phyloP scores from a whole-genome alignment of 2,888 invertebrate genomes.

The Linyphia triangularis region DNA sequence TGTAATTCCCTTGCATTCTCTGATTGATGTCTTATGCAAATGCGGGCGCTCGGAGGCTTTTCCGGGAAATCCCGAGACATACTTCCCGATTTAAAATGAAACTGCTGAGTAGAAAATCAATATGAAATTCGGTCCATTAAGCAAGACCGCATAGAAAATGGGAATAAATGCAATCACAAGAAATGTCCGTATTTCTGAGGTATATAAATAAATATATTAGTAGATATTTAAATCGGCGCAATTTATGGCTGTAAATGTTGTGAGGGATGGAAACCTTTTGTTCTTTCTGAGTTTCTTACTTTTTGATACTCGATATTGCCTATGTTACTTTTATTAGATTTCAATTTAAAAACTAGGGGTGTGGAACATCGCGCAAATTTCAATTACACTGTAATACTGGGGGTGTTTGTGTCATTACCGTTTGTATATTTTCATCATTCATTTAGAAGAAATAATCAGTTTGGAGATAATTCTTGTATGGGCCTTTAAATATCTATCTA shows the following conservation, averaged over 20 bases:
- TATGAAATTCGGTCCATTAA: slow-evolving; percentile 48
- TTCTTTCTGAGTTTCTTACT: too few species aligned
- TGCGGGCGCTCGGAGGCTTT: neutral
- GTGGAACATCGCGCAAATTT: too few species aligned
- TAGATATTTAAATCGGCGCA: neutral
- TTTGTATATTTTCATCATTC: too few species aligned
- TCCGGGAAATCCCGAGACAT: neutral
- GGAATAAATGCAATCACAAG: neutral
- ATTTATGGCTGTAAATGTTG: neutral
- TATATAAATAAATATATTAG: neutral
- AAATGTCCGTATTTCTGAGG: neutral
- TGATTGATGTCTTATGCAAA: neutral
- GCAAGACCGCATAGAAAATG: neutral
- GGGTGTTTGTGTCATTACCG: too few species aligned
- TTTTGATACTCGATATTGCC: too few species aligned
- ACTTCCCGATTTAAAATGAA: neutral
- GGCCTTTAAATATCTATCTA: too few species aligned
- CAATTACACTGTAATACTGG: too few species aligned
- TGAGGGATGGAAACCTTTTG: neutral
- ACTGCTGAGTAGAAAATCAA: slow-evolving; percentile 40
- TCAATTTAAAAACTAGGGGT: too few species aligned
- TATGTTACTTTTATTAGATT: too few species aligned
- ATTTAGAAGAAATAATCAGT: too few species aligned
- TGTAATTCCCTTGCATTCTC: neutral
- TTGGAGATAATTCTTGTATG: too few species aligned